Percentiles rank a stretch among this genome's conserved stretches.
phyloP scores from a whole-genome alignment of 37 sponge, comb jelly and placozoan genomes.

The Axinella damicornis region DNA sequence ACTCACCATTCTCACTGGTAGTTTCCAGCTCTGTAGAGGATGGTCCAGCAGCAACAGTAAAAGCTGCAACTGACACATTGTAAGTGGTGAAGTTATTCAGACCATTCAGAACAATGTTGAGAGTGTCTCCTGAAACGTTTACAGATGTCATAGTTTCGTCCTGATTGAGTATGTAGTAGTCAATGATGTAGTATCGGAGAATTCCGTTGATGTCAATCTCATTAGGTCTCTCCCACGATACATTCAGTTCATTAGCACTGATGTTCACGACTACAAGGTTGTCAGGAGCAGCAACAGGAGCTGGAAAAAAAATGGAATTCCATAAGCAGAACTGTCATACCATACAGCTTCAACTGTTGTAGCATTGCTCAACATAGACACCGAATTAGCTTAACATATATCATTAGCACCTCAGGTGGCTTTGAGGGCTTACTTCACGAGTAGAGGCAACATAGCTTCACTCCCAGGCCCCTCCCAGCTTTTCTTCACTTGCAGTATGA shows the following conservation, averaged over 20 bases:
- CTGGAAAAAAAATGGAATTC: not conserved
- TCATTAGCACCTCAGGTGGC: too few species aligned
- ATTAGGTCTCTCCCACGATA: slow-evolving; percentile 28
- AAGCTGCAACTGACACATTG: slow-evolving; percentile 32
- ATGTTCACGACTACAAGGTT: slow-evolving; percentile 7
- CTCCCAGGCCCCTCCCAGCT: too few species aligned
- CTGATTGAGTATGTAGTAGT: slow-evolving; percentile 6
- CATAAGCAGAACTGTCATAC: too few species aligned
- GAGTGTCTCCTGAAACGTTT: not conserved
- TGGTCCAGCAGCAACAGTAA: slow-evolving; percentile 12
- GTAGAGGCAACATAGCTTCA: too few species aligned
- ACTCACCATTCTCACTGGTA: slow-evolving; percentile 19
- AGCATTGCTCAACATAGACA: too few species aligned
- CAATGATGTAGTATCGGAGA: not conserved
- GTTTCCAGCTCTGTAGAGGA: not conserved
- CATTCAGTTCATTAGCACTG: slow-evolving; percentile 9
- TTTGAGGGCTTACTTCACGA: too few species aligned
- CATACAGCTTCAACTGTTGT: too few species aligned
- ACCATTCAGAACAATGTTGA: not conserved
- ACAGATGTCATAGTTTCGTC: not conserved
- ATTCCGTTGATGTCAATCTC: slow-evolving; percentile 48
- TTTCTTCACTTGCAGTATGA: too few species aligned
- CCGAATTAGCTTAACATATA: too few species aligned
- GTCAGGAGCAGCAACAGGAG: slow-evolving; percentile 9
- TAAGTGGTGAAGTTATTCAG: slow-evolving; percentile 45